Evolutionary conservation across 2,888 invertebrate genomes (phyloP).

Genomic region (Aphidius colemani): DNA sequence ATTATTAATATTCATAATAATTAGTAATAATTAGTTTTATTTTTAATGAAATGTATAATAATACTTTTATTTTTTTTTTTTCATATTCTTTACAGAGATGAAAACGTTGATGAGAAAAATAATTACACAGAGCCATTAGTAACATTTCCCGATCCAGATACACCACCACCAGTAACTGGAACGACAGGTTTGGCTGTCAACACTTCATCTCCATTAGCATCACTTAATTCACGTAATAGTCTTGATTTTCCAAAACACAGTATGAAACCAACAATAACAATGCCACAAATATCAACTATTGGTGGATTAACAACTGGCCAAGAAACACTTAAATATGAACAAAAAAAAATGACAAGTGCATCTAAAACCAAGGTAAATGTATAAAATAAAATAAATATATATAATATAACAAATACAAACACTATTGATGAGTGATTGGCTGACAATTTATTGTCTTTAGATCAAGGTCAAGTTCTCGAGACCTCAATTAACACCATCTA

Average conservation of each 20-base stretch:
- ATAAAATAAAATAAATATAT: slow-evolving; percentile 5
- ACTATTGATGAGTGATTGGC: slow-evolving; percentile 17
- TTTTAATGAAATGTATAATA: neutral
- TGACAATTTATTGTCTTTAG: slow-evolving; percentile 35
- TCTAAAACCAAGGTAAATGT: slow-evolving; percentile 70
- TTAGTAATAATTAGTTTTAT: neutral
- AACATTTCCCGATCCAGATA: slow-evolving; percentile 81
- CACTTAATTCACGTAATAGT: slow-evolving; percentile 52
- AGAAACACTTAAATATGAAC: slow-evolving; percentile 81
- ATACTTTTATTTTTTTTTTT: slow-evolving; percentile 2
- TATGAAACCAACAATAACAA: slow-evolving; percentile 48
- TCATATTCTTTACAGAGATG: slow-evolving; percentile 42
- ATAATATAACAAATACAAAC: slow-evolving; percentile 9
- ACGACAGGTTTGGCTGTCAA: slow-evolving; percentile 57
- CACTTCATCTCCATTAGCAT: slow-evolving; percentile 59
- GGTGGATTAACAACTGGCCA: slow-evolving; percentile 48
- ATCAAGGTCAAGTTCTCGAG: slow-evolving; percentile 42
- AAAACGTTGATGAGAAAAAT: slow-evolving; percentile 50
- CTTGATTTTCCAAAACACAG: slow-evolving; percentile 38
- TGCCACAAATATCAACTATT: slow-evolving; percentile 53
- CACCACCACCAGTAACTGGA: slow-evolving; percentile 66
- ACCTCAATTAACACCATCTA: neutral
- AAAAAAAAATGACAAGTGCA: slow-evolving; percentile 80
- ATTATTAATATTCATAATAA: neutral
- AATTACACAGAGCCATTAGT: slow-evolving; percentile 70